phyloP scores from a whole-genome alignment of 2,888 invertebrate species.

The Anoplius nigerrimus region DNA sequence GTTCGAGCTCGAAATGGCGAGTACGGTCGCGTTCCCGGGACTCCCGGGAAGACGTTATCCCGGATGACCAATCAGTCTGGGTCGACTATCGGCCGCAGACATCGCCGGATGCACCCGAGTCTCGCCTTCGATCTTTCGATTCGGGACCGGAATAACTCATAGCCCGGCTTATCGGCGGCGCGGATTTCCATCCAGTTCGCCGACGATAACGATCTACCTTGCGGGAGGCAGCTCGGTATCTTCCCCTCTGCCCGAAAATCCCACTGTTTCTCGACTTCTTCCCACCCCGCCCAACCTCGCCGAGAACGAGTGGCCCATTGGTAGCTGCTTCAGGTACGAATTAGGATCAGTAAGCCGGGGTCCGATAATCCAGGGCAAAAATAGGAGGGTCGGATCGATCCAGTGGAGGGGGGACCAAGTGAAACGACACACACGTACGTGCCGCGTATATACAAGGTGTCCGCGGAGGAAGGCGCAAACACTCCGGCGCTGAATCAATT shows the following conservation, averaged over 20 bases:
- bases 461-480: too few species aligned
- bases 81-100: too few species aligned
- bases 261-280: background rate
- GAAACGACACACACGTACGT: background rate
- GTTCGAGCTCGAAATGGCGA: too few species aligned
- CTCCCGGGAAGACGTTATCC: too few species aligned
- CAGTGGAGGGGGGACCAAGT: too few species aligned
- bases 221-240: slow-evolving; percentile 21
- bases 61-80: too few species aligned
- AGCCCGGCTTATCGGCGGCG: slow-evolving; percentile 42
- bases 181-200: slow-evolving; percentile 33
- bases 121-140: slow-evolving; percentile 20
- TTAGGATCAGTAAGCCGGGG: slow-evolving; percentile 47
- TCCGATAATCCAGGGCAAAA: slow-evolving; percentile 43
- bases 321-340: slow-evolving; percentile 41
- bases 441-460: slow-evolving; percentile 1
- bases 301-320: slow-evolving; percentile 27
- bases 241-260: background rate
- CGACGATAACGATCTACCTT: slow-evolving; percentile 44
- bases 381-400: slow-evolving; percentile 32
- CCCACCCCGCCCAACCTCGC: background rate
- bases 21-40: too few species aligned
- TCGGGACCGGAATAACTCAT: slow-evolving; percentile 26
- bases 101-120: background rate
- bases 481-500: too few species aligned